Conservation (phyloP, 2,113 vertebrate genomes). For the Zosterops lateralis region DNA sequence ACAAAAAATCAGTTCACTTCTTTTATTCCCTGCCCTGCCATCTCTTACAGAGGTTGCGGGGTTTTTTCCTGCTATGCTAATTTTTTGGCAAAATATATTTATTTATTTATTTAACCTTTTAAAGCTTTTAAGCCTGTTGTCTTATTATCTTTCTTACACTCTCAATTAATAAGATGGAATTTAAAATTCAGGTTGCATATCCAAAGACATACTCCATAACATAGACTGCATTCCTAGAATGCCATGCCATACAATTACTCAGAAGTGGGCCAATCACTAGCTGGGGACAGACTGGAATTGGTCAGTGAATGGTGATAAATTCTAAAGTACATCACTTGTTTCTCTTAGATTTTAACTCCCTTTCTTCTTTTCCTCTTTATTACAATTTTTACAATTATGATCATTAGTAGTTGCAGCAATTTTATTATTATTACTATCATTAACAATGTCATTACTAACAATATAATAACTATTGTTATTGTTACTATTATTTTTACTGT, state of each 20-base stretch:
- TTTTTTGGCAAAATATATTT: not conserved
- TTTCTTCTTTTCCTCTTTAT: not conserved
- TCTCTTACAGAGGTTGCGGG: rapidly evolving
- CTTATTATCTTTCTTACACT: not conserved
- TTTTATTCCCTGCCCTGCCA: not conserved
- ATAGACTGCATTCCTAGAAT: not conserved
- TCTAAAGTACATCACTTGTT: not conserved
- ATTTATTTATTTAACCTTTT: not conserved
- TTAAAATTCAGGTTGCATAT: not conserved
- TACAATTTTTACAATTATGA: not conserved
- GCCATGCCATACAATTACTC: not conserved
- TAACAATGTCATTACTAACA: not conserved
- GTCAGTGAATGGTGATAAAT: not conserved
- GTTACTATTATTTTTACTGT: not conserved
- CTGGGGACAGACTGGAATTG: not conserved
- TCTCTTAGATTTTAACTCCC: not conserved
- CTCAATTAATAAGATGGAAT: not conserved
- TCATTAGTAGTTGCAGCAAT: not conserved
- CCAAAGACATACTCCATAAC: not conserved
- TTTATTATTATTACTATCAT: not conserved
- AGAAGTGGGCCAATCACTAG: not conserved
- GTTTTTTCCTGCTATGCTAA: not conserved
- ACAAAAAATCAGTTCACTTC: not conserved
- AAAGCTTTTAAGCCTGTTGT: not conserved
- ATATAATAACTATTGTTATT: not conserved